These are phyloP conservation scores for Agonopterix arenella DNA, from an alignment of 2,888 invertebrate genomes.

Conservation along the genomic window DNA sequence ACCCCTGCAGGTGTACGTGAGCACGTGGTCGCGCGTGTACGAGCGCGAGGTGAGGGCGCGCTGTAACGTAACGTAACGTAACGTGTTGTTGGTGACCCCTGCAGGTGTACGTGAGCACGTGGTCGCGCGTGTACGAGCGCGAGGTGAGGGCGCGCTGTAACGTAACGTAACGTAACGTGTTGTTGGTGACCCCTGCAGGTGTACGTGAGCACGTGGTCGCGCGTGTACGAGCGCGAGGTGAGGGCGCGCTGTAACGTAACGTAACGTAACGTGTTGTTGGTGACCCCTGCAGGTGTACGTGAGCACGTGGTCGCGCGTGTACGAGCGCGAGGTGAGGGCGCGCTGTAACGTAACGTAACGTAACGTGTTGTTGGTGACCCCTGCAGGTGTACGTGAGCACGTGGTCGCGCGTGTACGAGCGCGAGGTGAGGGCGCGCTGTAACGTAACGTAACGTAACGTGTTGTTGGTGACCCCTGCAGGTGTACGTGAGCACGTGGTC, in stretches of 20 bases:
- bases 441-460: too few species aligned
- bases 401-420: conserved; percentile 91
- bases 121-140: conserved; percentile 92
- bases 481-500: conserved; percentile 87
- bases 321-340: conserved; percentile 89
- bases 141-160: conserved; percentile 69
- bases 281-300: conserved; percentile 74
- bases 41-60: conserved; percentile 85
- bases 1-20: conserved; percentile 76
- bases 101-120: conserved; percentile 82
- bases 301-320: conserved; percentile 88
- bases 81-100: neutral
- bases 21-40: conserved; percentile 90
- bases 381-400: conserved; percentile 81
- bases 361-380: neutral
- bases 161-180: too few species aligned
- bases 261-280: neutral
- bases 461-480: neutral
- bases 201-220: conserved; percentile 89
- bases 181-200: neutral
- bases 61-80: too few species aligned
- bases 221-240: conserved; percentile 94
- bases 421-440: conserved; percentile 75
- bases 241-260: too few species aligned
- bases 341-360: too few species aligned